phyloP scores from a whole-genome alignment of 2,888 invertebrate genomes.

The Thelaira solivaga region DNA sequence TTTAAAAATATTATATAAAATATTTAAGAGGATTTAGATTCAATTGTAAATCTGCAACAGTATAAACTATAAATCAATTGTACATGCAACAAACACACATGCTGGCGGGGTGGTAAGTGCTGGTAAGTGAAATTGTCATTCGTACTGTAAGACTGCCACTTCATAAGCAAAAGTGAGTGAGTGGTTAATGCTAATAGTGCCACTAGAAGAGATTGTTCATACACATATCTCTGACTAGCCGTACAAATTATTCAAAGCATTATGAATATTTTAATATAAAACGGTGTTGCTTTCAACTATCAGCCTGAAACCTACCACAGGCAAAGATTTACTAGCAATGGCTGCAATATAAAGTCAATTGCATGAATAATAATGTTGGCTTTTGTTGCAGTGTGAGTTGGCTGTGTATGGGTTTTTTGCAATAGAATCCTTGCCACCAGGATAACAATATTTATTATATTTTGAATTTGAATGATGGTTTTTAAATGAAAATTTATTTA shows the following conservation, averaged over 20 bases:
- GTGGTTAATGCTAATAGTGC: no score
- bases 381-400: no score
- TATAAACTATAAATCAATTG: constrained; percentile 32
- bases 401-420: neutral
- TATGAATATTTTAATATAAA: constrained; percentile 41
- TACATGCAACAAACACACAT: neutral
- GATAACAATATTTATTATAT: constrained; percentile 5
- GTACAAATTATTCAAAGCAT: constrained; percentile 28
- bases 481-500: constrained; percentile 54
- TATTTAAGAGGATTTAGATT: constrained; percentile 12
- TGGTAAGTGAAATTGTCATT: neutral
- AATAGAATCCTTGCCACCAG: neutral
- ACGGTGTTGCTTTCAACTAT: neutral
- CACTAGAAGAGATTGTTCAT: constrained; percentile 3
- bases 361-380: constrained; percentile 32
- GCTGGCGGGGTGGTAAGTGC: neutral
- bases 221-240: constrained; percentile 5
- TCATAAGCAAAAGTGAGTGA: no score
- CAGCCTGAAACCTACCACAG: neutral
- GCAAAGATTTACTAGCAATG: neutral
- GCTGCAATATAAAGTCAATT: constrained; percentile 26
- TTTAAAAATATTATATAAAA: neutral
- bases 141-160: neutral
- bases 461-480: constrained; percentile 42
- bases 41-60: constrained; percentile 18